A percentile compares a stretch with the other conserved stretches of the same genome.
These are phyloP conservation scores for Dromiciops gliroides DNA, from an alignment of 2,113 vertebrate genomes.

Conservation along the genomic window DNA sequence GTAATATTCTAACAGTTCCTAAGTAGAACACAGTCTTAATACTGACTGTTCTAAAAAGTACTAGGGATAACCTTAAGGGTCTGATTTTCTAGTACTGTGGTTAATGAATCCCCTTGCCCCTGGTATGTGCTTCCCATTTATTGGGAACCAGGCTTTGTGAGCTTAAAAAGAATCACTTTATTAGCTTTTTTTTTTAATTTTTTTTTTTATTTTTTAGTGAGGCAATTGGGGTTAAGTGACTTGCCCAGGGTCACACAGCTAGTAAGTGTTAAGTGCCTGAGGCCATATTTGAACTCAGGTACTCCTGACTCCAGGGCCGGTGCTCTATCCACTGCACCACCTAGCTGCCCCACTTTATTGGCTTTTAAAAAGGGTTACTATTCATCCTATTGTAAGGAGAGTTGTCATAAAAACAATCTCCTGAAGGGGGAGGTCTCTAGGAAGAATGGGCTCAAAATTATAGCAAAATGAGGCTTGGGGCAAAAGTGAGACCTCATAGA, in stretches of 20 bases:
- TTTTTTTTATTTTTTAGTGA: no score
- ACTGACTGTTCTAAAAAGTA: not conserved
- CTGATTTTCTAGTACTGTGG: not conserved
- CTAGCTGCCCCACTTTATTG: no score
- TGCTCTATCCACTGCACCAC: no score
- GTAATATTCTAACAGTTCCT: not conserved
- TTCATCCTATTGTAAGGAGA: not conserved
- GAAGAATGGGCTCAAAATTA: no score
- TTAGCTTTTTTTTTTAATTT: no score
- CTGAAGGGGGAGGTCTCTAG: no score
- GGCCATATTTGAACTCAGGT: no score
- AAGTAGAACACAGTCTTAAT: not conserved
- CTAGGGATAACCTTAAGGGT: not conserved
- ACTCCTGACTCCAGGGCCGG: no score
- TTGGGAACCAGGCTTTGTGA: not conserved
- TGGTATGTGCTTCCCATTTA: not conserved
- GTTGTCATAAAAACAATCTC: no score
- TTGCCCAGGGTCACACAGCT: no score
- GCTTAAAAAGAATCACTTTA: not conserved
- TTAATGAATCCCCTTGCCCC: not conserved
- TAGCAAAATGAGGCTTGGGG: not conserved
- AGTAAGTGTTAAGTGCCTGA: no score
- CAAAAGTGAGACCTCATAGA: not conserved
- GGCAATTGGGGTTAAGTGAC: no score
- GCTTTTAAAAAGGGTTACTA: not conserved